phyloP scores from a whole-genome alignment of 2,113 vertebrate species.

The Natator depressus region DNA sequence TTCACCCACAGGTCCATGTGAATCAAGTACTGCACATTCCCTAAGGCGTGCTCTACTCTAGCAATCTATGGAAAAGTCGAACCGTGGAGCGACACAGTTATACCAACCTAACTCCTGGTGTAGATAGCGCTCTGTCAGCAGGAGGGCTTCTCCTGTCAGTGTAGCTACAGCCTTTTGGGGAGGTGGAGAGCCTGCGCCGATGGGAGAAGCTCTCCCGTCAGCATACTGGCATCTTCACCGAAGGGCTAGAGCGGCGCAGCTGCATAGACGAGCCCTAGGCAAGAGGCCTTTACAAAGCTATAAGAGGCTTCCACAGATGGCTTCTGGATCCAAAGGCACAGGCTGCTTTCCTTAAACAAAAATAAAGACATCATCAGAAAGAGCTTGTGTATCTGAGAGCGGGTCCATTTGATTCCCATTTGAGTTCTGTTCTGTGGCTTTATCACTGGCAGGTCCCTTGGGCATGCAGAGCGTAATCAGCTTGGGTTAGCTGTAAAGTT shows the following conservation, averaged over 20 bases:
- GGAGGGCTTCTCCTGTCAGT: neutral
- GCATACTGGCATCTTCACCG: too few species aligned
- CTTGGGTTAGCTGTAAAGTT: too few species aligned
- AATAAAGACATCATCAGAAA: too few species aligned
- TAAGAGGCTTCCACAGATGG: neutral
- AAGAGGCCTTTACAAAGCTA: neutral
- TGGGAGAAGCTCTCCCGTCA: neutral
- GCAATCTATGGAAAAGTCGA: neutral
- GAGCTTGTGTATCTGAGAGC: too few species aligned
- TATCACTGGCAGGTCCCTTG: too few species aligned
- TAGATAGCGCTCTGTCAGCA: neutral
- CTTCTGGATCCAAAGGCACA: neutral
- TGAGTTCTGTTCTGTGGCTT: too few species aligned
- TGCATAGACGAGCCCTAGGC: too few species aligned
- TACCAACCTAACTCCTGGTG: neutral
- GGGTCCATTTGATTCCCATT: too few species aligned
- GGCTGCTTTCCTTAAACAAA: neutral
- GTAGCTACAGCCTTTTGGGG: neutral
- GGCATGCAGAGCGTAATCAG: too few species aligned
- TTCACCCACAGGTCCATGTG: too few species aligned
- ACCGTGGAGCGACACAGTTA: neutral
- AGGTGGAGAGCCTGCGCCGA: neutral
- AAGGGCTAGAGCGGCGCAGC: too few species aligned
- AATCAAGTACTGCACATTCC: neutral
- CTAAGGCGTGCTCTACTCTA: neutral